Percentiles rank a stretch among this genome's conserved stretches.
phyloP scores from a whole-genome alignment of 2,797 vertebrate species.

The Sus cebifrons region DNA sequence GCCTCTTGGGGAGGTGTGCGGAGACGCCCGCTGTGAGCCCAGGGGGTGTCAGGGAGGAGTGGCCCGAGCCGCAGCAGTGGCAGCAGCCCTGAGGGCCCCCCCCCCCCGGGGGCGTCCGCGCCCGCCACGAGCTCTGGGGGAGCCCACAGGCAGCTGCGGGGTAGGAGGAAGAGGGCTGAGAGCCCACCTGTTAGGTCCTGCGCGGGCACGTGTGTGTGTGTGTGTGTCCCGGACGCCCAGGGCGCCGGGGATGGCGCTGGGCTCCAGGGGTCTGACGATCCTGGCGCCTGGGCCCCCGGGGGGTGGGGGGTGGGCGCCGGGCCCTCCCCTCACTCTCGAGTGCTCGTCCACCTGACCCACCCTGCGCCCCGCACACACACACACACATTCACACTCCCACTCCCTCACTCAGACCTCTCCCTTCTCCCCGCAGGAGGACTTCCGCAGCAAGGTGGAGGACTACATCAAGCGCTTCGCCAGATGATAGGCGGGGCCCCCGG shows the following conservation, averaged over 20 bases:
- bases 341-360: not conserved
- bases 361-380: too few species aligned
- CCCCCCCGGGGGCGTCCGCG: too few species aligned
- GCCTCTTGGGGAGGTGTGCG: not conserved
- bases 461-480: constrained; percentile 99
- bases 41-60: not conserved
- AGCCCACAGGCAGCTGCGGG: not conserved
- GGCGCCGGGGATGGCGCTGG: accelerated
- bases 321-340: too few species aligned
- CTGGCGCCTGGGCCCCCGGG: not conserved
- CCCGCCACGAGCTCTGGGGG: too few species aligned
- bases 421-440: constrained; percentile 93
- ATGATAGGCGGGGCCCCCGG: constrained; percentile 93
- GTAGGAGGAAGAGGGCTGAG: too few species aligned
- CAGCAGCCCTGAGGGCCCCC: not conserved
- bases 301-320: not conserved
- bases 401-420: not conserved
- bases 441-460: constrained; percentile 98
- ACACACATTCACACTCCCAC: not conserved
- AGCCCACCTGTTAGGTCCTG: not conserved
- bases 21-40: not conserved
- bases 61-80: not conserved
- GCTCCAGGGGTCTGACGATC: accelerated
- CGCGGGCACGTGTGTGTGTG: too few species aligned
- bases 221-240: too few species aligned